phyloP scores from a whole-genome alignment of 2,888 invertebrate species.

The Orthonevra nobilis region DNA sequence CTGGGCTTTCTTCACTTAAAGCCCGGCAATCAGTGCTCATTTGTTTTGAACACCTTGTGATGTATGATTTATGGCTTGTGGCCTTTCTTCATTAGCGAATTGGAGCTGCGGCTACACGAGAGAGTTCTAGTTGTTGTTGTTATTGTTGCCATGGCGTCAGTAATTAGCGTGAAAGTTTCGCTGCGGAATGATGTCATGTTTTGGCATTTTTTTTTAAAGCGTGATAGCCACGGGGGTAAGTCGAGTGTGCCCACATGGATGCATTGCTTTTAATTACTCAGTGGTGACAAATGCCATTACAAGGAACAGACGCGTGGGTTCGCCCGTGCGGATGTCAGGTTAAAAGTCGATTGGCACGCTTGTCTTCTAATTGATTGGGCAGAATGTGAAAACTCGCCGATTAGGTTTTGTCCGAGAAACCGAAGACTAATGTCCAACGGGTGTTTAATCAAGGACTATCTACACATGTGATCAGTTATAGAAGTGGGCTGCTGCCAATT shows the following conservation, averaged over 20 bases:
- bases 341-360: neutral
- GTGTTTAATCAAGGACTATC: neutral
- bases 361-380: constrained; percentile 1
- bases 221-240: neutral
- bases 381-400: neutral
- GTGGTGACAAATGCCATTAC: constrained; percentile 14
- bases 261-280: constrained; percentile 5
- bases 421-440: neutral
- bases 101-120: too few species aligned
- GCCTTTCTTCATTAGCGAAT: neutral
- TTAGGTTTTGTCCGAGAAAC: neutral
- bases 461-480: too few species aligned
- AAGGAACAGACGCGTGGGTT: constrained; percentile 11
- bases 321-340: constrained; percentile 8
- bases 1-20: too few species aligned
- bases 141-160: constrained; percentile 34
- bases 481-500: too few species aligned
- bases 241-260: constrained; percentile 12
- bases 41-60: constrained; percentile 24
- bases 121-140: constrained; percentile 30
- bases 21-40: constrained; percentile 44
- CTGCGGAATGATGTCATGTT: too few species aligned
- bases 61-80: constrained; percentile 20
- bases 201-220: too few species aligned
- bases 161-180: too few species aligned